Conservation (phyloP, 1,140 invertebrate species). For the Dolichoris vasculosae region DNA sequence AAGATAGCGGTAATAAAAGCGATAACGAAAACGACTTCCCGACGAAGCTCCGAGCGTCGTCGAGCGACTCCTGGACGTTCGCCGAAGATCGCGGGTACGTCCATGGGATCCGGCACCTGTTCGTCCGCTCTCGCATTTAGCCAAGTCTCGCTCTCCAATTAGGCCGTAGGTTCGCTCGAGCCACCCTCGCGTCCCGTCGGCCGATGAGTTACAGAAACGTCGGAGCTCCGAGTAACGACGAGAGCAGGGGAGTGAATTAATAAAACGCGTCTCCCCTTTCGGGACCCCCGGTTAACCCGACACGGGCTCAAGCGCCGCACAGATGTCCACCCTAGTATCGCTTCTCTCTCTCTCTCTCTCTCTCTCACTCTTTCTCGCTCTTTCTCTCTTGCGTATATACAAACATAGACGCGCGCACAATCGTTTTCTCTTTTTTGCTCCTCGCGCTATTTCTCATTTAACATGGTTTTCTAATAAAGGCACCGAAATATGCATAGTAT, state of each 20-base stretch:
- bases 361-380: background rate
- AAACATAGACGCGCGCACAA: background rate
- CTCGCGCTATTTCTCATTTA: background rate
- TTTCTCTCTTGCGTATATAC: background rate
- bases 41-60: too few relatives aligned
- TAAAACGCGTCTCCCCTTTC: constrained; percentile 56
- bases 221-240: background rate
- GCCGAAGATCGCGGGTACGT: too few relatives aligned
- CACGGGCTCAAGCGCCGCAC: constrained; percentile 42
- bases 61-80: too few relatives aligned
- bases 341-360: background rate
- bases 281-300: background rate
- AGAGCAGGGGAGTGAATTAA: constrained; percentile 63
- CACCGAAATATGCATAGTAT: background rate
- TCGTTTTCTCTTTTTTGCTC: background rate
- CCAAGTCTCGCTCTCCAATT: constrained; percentile 44
- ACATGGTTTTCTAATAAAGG: background rate
- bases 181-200: constrained; percentile 13
- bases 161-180: background rate
- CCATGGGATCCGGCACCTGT: background rate
- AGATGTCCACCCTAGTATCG: constrained; percentile 59
- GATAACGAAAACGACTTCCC: too few relatives aligned
- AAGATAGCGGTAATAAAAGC: too few relatives aligned
- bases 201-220: background rate
- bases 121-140: constrained; percentile 12